Percentiles rank a stretch among this genome's conserved stretches.
phyloP scores from a whole-genome alignment of 1,140 invertebrate species.

The Lethocerus indicus region DNA sequence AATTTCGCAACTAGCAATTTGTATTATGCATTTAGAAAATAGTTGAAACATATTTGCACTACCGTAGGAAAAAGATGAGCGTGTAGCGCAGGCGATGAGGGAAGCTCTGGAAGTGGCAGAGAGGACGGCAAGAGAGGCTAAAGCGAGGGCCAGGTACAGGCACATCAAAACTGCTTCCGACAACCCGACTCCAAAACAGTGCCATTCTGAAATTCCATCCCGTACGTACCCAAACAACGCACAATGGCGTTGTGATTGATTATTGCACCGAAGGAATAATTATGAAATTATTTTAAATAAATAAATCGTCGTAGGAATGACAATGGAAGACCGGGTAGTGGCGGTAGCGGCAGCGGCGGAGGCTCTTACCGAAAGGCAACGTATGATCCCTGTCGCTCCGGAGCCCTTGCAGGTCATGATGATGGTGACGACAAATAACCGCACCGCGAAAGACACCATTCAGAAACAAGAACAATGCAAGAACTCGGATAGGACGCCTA shows the following conservation, averaged over 20 bases:
- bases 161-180: conserved; percentile 9
- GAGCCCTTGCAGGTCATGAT: too few relatives aligned
- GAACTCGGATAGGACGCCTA: background rate
- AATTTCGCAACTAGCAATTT: background rate
- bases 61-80: conserved; percentile 32
- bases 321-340: background rate
- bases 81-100: conserved; percentile 36
- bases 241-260: too few relatives aligned
- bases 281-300: too few relatives aligned
- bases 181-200: background rate
- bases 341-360: too few relatives aligned
- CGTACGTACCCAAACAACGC: background rate
- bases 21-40: background rate
- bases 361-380: too few relatives aligned
- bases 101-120: conserved; percentile 42
- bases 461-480: background rate
- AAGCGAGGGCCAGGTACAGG: conserved; percentile 17
- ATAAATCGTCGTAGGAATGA: background rate
- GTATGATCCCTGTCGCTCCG: too few relatives aligned
- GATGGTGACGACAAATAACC: background rate
- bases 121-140: conserved; percentile 34
- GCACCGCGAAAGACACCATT: background rate
- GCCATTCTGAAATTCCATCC: background rate
- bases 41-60: background rate
- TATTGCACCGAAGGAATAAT: too few relatives aligned